phyloP scores from a whole-genome alignment of 2,797 vertebrate species.

The Anguilla anguilla region DNA sequence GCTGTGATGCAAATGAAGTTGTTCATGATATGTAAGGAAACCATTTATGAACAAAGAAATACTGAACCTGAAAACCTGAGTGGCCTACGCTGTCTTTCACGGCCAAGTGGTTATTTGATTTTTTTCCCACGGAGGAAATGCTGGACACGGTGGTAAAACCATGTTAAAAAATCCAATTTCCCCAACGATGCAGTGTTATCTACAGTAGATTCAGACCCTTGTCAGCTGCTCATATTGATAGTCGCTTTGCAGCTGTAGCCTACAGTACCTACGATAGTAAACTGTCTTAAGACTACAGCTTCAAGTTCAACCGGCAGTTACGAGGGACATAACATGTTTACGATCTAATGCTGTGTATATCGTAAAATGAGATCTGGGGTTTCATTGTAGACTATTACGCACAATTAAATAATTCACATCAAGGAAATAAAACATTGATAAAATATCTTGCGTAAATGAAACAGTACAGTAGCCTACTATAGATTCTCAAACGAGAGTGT shows the following conservation, averaged over 20 bases:
- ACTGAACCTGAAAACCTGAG: neutral
- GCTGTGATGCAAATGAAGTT: neutral
- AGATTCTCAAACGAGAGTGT: neutral
- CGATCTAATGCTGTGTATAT: neutral
- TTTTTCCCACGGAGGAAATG: neutral
- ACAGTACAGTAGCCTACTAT: neutral
- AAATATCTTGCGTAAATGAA: too few species aligned
- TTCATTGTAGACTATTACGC: neutral
- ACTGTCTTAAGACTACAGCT: neutral
- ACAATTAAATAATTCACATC: neutral
- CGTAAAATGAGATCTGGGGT: neutral
- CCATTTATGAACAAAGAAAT: neutral
- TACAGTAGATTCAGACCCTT: neutral
- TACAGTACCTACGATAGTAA: neutral
- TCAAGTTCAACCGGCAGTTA: slow-evolving; percentile 13
- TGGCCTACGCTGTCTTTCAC: neutral
- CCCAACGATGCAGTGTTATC: neutral
- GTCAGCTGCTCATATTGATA: neutral
- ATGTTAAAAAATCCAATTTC: neutral
- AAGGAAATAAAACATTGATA: neutral
- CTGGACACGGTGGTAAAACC: neutral
- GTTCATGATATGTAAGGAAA: neutral
- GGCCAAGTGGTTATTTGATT: neutral
- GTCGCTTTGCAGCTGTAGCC: neutral
- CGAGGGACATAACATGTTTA: neutral